Evolutionary conservation across 2,113 vertebrate species (phyloP).

Genomic region (Anguilla japonica): DNA sequence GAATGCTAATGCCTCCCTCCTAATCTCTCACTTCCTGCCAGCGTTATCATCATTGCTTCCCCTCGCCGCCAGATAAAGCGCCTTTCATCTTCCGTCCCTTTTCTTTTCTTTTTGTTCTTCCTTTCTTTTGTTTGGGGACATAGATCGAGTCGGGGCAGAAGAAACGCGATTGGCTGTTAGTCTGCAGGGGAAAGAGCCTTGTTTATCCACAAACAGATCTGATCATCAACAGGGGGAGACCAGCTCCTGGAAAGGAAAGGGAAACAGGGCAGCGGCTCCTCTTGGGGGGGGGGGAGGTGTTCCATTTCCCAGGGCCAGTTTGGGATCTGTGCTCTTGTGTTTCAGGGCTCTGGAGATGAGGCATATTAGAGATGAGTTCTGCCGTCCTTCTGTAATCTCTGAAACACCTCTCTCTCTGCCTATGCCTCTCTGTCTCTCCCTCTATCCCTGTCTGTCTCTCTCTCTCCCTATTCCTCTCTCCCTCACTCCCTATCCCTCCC

Average conservation of each 20-base stretch:
- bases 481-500: neutral
- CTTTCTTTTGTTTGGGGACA: neutral
- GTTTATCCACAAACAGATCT: conserved; percentile 38
- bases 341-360: too few relatives aligned
- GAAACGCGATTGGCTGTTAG: conserved; percentile 23
- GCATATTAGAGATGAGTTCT: too few relatives aligned
- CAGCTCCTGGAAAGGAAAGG: too few relatives aligned
- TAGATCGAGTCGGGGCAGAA: neutral
- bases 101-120: conserved; percentile 9
- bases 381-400: conserved; percentile 32
- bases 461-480: neutral
- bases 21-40: neutral
- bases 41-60: conserved; percentile 15
- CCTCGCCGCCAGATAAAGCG: neutral
- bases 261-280: too few relatives aligned
- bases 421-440: conserved; percentile 29
- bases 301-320: too few relatives aligned
- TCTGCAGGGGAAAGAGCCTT: conserved; percentile 13
- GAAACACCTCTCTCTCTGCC: conserved; percentile 49
- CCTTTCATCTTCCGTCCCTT: neutral
- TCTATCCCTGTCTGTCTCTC: neutral
- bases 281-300: too few relatives aligned
- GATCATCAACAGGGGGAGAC: conserved; percentile 33
- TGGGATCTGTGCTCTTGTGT: too few relatives aligned
- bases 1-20: neutral